phyloP scores from a whole-genome alignment of 2,113 vertebrate species.

The Lepisosteus osseus region DNA sequence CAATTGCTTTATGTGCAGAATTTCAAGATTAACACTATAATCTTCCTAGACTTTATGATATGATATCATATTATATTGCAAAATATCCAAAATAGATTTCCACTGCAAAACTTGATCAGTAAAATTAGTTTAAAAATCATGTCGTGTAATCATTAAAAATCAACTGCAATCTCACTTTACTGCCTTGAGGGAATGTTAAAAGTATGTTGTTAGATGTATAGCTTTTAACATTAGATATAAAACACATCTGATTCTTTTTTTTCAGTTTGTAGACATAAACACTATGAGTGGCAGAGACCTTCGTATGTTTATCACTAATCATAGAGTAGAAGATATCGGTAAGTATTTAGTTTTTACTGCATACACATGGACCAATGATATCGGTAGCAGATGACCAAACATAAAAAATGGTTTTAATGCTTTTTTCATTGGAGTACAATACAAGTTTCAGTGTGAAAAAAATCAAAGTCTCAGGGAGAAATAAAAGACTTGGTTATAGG shows the following conservation, averaged over 20 bases:
- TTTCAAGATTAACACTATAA: no score
- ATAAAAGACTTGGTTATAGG: no score
- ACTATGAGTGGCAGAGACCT: slow-evolving; percentile 55
- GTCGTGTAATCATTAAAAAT: slow-evolving; percentile 11
- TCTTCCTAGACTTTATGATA: no score
- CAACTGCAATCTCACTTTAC: slow-evolving; percentile 16
- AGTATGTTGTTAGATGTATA: not conserved
- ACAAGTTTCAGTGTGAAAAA: no score
- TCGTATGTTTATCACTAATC: slow-evolving; percentile 41
- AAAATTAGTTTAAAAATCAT: slow-evolving; percentile 26
- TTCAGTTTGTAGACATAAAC: slow-evolving; percentile 10
- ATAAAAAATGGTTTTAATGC: no score
- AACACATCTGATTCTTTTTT: not conserved
- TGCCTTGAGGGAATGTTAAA: slow-evolving; percentile 10
- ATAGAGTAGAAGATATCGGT: slow-evolving; percentile 60
- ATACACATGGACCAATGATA: not conserved
- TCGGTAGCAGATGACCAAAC: no score
- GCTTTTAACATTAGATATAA: not conserved
- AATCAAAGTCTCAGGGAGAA: no score
- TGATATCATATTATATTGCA: slow-evolving; percentile 22
- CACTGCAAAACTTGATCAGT: slow-evolving; percentile 30
- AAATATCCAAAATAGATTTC: slow-evolving; percentile 21
- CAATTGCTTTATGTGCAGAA: no score
- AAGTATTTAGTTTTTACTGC: slow-evolving; percentile 32
- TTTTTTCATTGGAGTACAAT: no score